Base-by-base conservation (phyloP, 2,797 vertebrate species). In the Mallotus villosus region DNA sequence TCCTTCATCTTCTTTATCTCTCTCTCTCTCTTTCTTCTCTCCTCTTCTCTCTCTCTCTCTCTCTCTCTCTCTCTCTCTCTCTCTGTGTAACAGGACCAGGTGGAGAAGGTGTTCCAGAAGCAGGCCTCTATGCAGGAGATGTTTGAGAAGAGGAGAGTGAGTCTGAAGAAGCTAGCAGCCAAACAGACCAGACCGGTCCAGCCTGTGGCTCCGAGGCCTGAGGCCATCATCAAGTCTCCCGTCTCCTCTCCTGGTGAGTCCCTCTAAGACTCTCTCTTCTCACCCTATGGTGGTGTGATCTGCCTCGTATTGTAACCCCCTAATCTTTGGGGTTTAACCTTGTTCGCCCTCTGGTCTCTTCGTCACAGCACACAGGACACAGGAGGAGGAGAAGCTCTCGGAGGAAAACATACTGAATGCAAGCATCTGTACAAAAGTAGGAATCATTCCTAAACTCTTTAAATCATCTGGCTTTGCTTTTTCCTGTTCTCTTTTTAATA, bases 141-240 rank as follows among this genome's bases (percentile, higher is more conserved):
- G 96, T 98, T 99, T 79, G 95, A 97, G 77, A 97, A 96, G 85
- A 90, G 97, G 37, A 94, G 94, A 78, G 72, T 95, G 67, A 98
- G 97, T 86, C 93, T 99, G 78, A 97, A 96, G 90, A 99, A 99
- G 82, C 91, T 99, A 55, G 97, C 97, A 0, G 96, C 96, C 82
- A 99, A 97, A 82, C 97, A 99, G 89, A 96, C 92, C 0, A 92
- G 97, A 72, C 97, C 97, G 0, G 96, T 99, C 17, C 97, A 99
- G 81, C 97, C 97, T 0, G 97, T 99, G 24, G 97, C 97, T 4
- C 97, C 97, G 0, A 92, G 97, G 67, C 97, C 97, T 0, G 97
- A 99, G 87, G 94, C 90, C 0, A 90, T 92, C 78, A 76, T 94
- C 64, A 98, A 98, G 84, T 96, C 96, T 0, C 94, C 96, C 0